A percentile compares a stretch with the other conserved stretches of the same genome.
phyloP scores from a whole-genome alignment of 2,888 invertebrate species.

The Coleophora flavipennella region DNA sequence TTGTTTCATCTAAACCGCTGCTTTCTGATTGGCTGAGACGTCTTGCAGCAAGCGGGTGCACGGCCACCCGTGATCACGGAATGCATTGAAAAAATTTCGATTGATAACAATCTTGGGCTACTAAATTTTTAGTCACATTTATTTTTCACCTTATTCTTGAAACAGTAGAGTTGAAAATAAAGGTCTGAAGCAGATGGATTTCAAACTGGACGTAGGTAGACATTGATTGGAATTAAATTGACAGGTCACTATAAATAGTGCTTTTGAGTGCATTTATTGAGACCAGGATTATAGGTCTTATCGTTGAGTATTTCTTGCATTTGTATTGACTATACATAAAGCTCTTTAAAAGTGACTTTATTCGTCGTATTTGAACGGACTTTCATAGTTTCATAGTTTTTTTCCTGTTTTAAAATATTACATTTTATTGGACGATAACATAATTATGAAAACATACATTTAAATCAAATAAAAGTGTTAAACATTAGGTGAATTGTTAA shows the following conservation, averaged over 20 bases:
- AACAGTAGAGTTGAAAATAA: not conserved
- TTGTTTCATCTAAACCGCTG: slow-evolving; percentile 56
- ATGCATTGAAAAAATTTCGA: slow-evolving; percentile 30
- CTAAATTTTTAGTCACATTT: slow-evolving; percentile 20
- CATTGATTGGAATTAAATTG: slow-evolving; percentile 52
- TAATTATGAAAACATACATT: too few relatives aligned
- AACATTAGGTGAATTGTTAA: too few relatives aligned
- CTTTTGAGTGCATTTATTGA: slow-evolving; percentile 17
- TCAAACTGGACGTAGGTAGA: slow-evolving; percentile 28
- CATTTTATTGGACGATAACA: too few relatives aligned
- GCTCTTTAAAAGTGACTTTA: too few relatives aligned
- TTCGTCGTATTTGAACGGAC: too few relatives aligned
- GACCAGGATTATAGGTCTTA: slow-evolving; percentile 5
- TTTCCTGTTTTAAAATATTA: too few relatives aligned
- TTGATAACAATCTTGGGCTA: slow-evolving; percentile 26
- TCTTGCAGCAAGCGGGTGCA: slow-evolving; percentile 16
- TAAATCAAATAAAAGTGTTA: too few relatives aligned
- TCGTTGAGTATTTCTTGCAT: not conserved
- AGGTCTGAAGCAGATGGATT: slow-evolving; percentile 32
- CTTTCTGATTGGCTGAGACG: slow-evolving; percentile 43
- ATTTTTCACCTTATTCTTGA: slow-evolving; percentile 1
- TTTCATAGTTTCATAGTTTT: too few relatives aligned
- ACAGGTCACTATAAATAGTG: slow-evolving; percentile 45
- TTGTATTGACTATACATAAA: too few relatives aligned
- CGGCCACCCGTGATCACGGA: slow-evolving; percentile 50